Evolutionary conservation across 2,797 vertebrate species (phyloP).

Genomic region (Danio jaintianensis): DNA sequence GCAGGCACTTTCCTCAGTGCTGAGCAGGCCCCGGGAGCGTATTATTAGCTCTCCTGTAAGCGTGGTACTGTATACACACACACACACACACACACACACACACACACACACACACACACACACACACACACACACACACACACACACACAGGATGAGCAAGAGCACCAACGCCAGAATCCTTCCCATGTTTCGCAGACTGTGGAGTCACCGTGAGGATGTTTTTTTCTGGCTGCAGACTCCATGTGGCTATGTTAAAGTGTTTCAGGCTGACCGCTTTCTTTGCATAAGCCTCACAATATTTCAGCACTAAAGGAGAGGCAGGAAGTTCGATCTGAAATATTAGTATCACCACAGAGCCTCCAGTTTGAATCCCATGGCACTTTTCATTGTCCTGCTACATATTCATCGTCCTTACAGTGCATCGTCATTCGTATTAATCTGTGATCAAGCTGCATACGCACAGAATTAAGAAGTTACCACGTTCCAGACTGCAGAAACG

Average conservation of each 20-base stretch:
- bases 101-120: constrained; percentile 59
- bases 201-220: constrained; percentile 72
- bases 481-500: constrained; percentile 56
- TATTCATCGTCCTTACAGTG: constrained; percentile 33
- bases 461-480: constrained; percentile 55
- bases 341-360: constrained; percentile 52
- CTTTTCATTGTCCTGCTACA: constrained; percentile 18
- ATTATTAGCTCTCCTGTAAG: constrained; percentile 64
- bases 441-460: constrained; percentile 66
- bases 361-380: constrained; percentile 34
- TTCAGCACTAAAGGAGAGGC: constrained; percentile 56
- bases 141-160: constrained; percentile 56
- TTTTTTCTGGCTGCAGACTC: constrained; percentile 60
- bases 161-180: constrained; percentile 45
- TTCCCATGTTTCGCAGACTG: constrained; percentile 65
- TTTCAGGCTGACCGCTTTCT: constrained; percentile 56
- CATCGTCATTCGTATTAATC: constrained; percentile 57
- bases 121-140: constrained; percentile 51
- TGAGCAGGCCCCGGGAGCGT: constrained; percentile 61
- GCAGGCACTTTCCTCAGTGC: constrained; percentile 63
- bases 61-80: constrained; percentile 44
- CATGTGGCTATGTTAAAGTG: constrained; percentile 54
- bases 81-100: constrained; percentile 57
- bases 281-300: constrained; percentile 55
- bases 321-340: constrained; percentile 58